Evolutionary conservation across 2,888 invertebrate species (phyloP).

Genomic region (Drosophila rubida): DNA sequence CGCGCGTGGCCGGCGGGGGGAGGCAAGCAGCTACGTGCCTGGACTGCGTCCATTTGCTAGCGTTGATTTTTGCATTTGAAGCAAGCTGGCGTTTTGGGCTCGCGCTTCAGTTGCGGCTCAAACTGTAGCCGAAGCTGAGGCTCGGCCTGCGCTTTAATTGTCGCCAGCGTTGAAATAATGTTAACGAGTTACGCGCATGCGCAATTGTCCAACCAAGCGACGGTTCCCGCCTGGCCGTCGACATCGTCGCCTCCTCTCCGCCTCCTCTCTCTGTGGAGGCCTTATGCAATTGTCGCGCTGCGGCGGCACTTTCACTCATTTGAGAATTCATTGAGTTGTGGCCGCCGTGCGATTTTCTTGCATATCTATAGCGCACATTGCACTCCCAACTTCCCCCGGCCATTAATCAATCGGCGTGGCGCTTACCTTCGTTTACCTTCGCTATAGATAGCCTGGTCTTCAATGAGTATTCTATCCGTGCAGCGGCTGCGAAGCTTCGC

Average conservation of each 20-base stretch:
- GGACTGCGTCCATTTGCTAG: constrained; percentile 57
- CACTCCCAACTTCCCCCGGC: neutral
- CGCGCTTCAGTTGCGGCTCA: neutral
- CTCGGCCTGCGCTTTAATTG: constrained; percentile 71
- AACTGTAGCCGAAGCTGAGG: neutral
- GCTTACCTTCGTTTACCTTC: neutral
- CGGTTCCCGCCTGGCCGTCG: constrained; percentile 35
- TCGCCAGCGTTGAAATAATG: constrained; percentile 60
- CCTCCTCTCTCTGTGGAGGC: neutral
- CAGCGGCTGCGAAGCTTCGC: neutral
- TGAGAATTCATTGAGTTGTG: constrained; percentile 71
- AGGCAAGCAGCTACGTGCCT: constrained; percentile 49
- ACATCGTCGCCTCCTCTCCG: neutral
- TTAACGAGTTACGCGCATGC: constrained; percentile 77
- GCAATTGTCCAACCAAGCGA: constrained; percentile 75
- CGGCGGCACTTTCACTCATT: constrained; percentile 69
- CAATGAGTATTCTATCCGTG: neutral
- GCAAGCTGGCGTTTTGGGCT: neutral
- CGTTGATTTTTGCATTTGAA: constrained; percentile 44
- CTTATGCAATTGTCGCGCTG: constrained; percentile 51
- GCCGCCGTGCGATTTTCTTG: constrained; percentile 50
- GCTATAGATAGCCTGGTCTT: neutral
- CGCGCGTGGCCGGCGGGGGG: neutral
- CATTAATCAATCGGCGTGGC: neutral
- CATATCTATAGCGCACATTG: constrained; percentile 31